Evolutionary conservation across 2,888 invertebrate species (phyloP).

Genomic region (Yponomeuta cagnagella): DNA sequence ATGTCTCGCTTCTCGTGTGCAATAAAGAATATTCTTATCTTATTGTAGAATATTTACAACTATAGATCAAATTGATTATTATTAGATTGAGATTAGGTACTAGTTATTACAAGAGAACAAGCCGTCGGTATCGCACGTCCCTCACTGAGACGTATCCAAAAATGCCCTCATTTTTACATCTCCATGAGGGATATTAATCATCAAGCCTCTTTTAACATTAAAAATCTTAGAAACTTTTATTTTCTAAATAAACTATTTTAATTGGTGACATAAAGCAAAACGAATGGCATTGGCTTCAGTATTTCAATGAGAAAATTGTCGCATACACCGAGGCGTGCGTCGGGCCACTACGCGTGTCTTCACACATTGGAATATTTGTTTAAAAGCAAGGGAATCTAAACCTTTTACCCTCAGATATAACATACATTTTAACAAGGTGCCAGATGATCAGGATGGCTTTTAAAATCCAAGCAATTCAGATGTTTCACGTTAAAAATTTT

Average conservation of each 20-base stretch:
- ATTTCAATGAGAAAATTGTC: constrained; percentile 63
- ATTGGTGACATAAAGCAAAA: constrained; percentile 60
- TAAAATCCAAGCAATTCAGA: constrained; percentile 54
- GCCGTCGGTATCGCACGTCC: no score
- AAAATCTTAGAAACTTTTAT: constrained; percentile 11
- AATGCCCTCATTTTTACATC: no score
- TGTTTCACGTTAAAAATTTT: constrained; percentile 54
- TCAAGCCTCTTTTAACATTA: no score
- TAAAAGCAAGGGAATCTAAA: constrained; percentile 25
- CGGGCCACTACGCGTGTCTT: constrained; percentile 45
- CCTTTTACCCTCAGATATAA: constrained; percentile 27
- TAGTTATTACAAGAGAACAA: no score
- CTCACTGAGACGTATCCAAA: no score
- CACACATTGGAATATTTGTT: constrained; percentile 42
- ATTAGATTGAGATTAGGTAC: no score
- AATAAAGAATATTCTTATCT: no score
- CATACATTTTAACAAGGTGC: constrained; percentile 23
- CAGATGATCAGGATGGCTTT: constrained; percentile 25
- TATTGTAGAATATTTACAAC: no score
- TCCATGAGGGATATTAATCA: no score
- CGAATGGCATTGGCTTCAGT: constrained; percentile 51
- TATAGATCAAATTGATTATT: no score
- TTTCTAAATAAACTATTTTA: constrained; percentile 52
- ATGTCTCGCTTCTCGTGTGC: no score
- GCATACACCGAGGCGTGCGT: constrained; percentile 45